A percentile compares a stretch with the other conserved stretches of the same genome.
These are phyloP conservation scores for Chaetops frenatus DNA, from an alignment of 2,113 vertebrate genomes.

Conservation along the genomic window DNA sequence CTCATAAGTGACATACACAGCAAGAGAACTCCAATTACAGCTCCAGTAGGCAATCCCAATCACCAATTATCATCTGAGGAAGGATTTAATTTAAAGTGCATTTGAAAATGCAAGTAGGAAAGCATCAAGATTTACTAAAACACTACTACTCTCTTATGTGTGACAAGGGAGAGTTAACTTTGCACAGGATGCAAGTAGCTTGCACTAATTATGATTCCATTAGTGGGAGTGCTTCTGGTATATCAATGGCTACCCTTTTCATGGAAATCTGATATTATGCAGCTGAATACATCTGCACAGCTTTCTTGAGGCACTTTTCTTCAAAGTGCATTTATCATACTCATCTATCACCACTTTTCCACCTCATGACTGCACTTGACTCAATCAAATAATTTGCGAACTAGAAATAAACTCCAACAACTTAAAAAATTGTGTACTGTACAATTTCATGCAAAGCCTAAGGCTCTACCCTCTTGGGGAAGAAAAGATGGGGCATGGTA, in stretches of 20 bases:
- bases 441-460: neutral
- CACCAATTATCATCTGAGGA: neutral
- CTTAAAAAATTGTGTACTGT: neutral
- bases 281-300: constrained; percentile 1
- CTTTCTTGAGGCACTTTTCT: constrained; percentile 42
- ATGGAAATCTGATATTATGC: neutral
- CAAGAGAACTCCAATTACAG: neutral
- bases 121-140: neutral
- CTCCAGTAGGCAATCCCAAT: neutral
- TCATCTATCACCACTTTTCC: constrained; percentile 20
- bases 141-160: neutral
- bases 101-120: neutral
- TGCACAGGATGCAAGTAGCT: neutral
- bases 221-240: neutral
- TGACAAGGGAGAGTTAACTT: constrained; percentile 2
- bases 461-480: neutral
- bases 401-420: constrained; percentile 13
- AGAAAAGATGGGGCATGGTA: neutral
- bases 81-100: neutral
- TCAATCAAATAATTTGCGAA: constrained; percentile 24
- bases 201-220: neutral
- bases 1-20: neutral
- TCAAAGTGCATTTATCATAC: constrained; percentile 5
- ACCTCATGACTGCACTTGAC: constrained; percentile 23
- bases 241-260: neutral